Conservation (phyloP, 2,888 invertebrate species). For the Sphaerophoria rueppellii region DNA sequence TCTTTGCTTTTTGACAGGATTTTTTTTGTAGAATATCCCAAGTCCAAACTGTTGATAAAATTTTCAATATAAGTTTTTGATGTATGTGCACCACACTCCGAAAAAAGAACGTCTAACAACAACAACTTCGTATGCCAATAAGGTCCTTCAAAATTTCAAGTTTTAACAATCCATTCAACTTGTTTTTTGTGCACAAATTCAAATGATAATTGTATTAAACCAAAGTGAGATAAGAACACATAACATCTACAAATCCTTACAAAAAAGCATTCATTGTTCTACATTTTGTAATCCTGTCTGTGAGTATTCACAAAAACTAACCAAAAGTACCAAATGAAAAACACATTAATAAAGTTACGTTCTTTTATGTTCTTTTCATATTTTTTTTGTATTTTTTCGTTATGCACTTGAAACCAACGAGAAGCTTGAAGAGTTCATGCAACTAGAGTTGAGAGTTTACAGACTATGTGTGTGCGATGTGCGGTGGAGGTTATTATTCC, state of each 20-base stretch:
- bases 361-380: neutral
- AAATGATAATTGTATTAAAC: constrained; percentile 14
- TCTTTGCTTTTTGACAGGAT: too few relatives aligned
- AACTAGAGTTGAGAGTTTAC: neutral
- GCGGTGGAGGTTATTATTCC: constrained; percentile 1
- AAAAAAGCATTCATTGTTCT: constrained; percentile 49
- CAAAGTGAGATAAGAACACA: constrained; percentile 21
- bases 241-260: constrained; percentile 47
- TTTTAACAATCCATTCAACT: neutral
- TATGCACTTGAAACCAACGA: neutral
- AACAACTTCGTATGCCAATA: too few relatives aligned
- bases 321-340: constrained; percentile 8
- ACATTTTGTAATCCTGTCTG: constrained; percentile 36
- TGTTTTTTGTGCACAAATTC: neutral
- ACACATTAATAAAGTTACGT: constrained; percentile 32
- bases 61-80: too few relatives aligned
- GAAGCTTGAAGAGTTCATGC: neutral
- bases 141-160: too few relatives aligned
- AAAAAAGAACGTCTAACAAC: too few relatives aligned
- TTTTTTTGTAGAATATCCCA: too few relatives aligned
- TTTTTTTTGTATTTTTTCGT: neutral
- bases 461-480: neutral
- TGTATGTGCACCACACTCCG: too few relatives aligned
- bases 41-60: too few relatives aligned
- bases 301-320: neutral